Base-by-base conservation (phyloP, 1,140 invertebrate species). In the Drosophila ironensis region DNA sequence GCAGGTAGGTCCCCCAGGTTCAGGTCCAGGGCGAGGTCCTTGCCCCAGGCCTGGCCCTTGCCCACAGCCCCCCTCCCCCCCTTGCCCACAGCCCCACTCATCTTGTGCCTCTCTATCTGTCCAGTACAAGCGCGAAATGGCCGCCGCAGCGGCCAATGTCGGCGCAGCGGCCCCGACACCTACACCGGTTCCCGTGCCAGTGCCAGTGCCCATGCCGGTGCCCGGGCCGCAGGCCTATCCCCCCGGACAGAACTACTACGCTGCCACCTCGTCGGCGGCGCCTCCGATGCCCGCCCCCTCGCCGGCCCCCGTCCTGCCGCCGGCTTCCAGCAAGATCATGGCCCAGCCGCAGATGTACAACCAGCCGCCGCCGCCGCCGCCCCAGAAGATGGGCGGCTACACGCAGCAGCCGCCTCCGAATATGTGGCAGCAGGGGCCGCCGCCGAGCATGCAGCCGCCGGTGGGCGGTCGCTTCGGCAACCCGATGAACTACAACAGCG, bases 1-100 rank as follows among this genome's bases (percentile, higher is more conserved):
- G 42, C 94, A 95, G 92, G 94, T 95, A 12, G 27, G 47, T 37
- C 4, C 0, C 25, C 33, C 3, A 11, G 3, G 28, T 30, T n/a
- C n/a, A n/a, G n/a, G n/a, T n/a, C n/a, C n/a, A n/a, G n/a, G n/a
- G n/a, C n/a, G n/a, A n/a, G n/a, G n/a, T n/a, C n/a, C n/a, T n/a
- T n/a, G n/a, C n/a, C n/a, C n/a, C n/a, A n/a, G n/a, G n/a, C n/a
- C n/a, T n/a, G n/a, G n/a, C n/a, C n/a, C n/a, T n/a, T n/a, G n/a
- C n/a, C n/a, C n/a, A n/a, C n/a, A n/a, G n/a, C n/a, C n/a, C n/a
- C n/a, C n/a, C n/a, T n/a, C n/a, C n/a, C n/a, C n/a, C n/a, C n/a
- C n/a, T n/a, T n/a, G n/a, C n/a, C n/a, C n/a, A n/a, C n/a, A n/a
- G n/a, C n/a, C n/a, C n/a, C n/a, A n/a, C n/a, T n/a, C n/a, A n/a